A percentile compares a stretch with the other conserved stretches of the same genome.
Evolutionary conservation across 2,888 invertebrate species (phyloP).

Genomic region (Drosophila pegasa): DNA sequence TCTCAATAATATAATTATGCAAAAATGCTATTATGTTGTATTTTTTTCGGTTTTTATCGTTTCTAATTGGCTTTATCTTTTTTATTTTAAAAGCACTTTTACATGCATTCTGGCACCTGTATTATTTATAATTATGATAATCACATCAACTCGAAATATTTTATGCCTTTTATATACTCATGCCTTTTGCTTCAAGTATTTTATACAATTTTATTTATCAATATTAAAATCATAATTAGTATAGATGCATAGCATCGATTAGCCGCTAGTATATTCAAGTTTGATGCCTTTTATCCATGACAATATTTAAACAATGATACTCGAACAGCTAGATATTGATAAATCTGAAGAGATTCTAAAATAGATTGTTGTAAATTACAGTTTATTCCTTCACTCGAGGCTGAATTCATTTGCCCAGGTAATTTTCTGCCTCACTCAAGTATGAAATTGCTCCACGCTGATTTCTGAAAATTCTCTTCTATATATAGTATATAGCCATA

Average conservation of each 20-base stretch:
- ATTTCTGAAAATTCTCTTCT: not conserved
- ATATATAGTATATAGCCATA: not conserved
- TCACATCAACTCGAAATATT: not conserved
- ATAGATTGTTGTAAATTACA: not conserved
- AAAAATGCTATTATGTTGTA: constrained; percentile 44
- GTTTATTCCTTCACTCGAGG: not conserved
- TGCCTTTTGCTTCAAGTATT: not conserved
- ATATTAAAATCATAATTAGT: not conserved
- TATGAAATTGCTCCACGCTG: not conserved
- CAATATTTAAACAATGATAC: constrained; percentile 17
- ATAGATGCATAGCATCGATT: constrained; percentile 12
- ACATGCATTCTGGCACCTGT: not conserved
- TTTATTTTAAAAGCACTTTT: constrained; percentile 15
- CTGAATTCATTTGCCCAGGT: not conserved
- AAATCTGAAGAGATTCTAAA: not conserved
- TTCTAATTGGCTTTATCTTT: constrained; percentile 15
- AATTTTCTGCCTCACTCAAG: not conserved
- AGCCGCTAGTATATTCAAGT: not conserved
- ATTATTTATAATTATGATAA: not conserved
- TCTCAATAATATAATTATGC: constrained; percentile 65
- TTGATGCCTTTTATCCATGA: constrained; percentile 6
- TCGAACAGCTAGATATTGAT: not conserved
- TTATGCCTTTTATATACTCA: not conserved
- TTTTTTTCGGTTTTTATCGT: constrained; percentile 48
- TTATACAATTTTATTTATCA: not conserved